Conservation (phyloP, 1,140 invertebrate genomes). For the Ladona fulva region DNA sequence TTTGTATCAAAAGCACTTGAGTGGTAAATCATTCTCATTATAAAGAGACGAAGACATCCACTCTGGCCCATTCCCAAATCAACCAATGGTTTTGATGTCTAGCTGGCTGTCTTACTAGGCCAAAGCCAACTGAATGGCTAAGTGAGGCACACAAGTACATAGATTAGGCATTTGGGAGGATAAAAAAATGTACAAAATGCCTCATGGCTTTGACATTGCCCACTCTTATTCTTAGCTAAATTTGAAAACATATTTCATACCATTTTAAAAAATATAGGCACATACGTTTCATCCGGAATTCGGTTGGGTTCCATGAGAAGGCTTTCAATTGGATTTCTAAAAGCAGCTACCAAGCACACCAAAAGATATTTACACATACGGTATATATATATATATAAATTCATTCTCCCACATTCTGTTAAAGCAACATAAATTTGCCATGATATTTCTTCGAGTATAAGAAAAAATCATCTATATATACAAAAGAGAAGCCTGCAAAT, state of each 20-base stretch:
- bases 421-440: background rate
- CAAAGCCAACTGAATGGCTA: background rate
- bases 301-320: background rate
- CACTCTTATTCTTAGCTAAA: background rate
- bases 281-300: background rate
- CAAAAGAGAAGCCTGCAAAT: background rate
- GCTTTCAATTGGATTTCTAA: background rate
- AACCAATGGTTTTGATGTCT: background rate
- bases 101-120: background rate
- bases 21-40: background rate
- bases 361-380: background rate
- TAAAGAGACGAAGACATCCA: background rate
- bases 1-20: background rate
- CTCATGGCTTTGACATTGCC: background rate
- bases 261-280: constrained; percentile 7
- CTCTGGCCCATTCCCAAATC: background rate
- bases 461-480: background rate
- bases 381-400: constrained; percentile 9
- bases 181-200: background rate
- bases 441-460: background rate
- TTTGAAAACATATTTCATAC: constrained; percentile 3
- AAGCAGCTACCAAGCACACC: constrained; percentile 2
- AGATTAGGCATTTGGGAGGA: background rate
- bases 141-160: constrained; percentile 8
- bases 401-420: background rate